These are phyloP conservation scores for Phoxinus phoxinus DNA, from an alignment of 2,113 vertebrate genomes.

Conservation along the genomic window DNA sequence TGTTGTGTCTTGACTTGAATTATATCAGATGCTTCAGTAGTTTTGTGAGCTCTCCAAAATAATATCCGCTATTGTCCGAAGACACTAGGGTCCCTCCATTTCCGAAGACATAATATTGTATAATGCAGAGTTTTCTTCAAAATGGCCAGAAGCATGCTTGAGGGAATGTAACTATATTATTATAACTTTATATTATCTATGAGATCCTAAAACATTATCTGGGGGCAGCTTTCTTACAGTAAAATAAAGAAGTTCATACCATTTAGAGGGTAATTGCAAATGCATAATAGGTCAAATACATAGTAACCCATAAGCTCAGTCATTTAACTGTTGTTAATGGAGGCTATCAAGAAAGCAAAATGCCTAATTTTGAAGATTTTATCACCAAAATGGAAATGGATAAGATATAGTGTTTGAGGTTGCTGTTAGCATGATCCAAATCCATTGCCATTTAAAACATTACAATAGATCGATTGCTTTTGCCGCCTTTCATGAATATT, in stretches of 20 bases:
- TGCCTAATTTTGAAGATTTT: background rate
- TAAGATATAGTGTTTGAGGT: background rate
- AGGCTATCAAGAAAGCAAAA: constrained; percentile 3
- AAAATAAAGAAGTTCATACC: background rate
- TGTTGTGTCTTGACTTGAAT: constrained; percentile 17
- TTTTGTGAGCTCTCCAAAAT: constrained; percentile 23
- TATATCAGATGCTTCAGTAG: constrained; percentile 35
- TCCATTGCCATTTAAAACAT: constrained; percentile 10
- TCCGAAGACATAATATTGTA: background rate
- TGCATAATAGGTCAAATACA: background rate
- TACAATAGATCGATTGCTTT: constrained; percentile 20
- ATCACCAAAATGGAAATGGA: background rate
- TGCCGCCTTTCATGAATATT: constrained; percentile 10
- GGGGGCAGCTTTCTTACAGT: background rate
- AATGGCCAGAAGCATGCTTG: background rate
- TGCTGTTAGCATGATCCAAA: background rate
- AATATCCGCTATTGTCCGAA: constrained; percentile 41
- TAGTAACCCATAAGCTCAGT: background rate
- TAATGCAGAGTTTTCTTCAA: background rate
- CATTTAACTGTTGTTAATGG: background rate
- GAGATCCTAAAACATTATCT: constrained; percentile 10
- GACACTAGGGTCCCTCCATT: background rate
- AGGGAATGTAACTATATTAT: background rate
- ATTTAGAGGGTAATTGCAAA: background rate
- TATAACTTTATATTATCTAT: constrained; percentile 17